Conservation (phyloP, 30 jellyfish, hydroid and myxozoan genomes). For the Hydractinia symbiolongicarpus region DNA sequence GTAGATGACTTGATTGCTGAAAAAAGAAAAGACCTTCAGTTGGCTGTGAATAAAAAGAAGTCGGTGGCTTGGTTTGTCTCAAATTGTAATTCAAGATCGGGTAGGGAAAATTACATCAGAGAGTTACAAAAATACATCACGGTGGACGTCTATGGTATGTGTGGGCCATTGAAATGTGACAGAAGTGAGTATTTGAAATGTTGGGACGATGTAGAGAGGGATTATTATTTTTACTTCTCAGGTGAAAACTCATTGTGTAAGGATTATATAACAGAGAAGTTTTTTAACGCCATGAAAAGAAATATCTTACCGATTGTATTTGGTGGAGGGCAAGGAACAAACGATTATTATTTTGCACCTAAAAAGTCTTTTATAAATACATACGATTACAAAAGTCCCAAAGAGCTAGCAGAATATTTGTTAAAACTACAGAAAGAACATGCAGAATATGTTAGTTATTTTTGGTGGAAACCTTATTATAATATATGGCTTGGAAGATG, state of each 20-base stretch:
- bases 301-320: slow-evolving; percentile 7
- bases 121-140: slow-evolving; percentile 22
- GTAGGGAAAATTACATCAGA: slow-evolving; percentile 21
- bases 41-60: slow-evolving; percentile 22
- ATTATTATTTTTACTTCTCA: slow-evolving; percentile 28
- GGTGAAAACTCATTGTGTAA: slow-evolving; percentile 26
- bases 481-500: slow-evolving; percentile 25
- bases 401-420: slow-evolving; percentile 19
- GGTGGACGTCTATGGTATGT: slow-evolving; percentile 34
- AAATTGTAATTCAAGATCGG: slow-evolving; percentile 22
- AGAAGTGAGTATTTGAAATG: background rate
- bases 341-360: slow-evolving; percentile 17
- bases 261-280: slow-evolving; percentile 38
- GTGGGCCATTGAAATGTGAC: background rate
- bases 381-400: background rate
- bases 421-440: background rate
- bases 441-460: slow-evolving; percentile 11
- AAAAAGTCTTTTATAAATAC: slow-evolving; percentile 14
- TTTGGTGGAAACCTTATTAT: slow-evolving; percentile 30
- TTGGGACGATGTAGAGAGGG: slow-evolving; percentile 7
- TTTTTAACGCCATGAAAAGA: background rate
- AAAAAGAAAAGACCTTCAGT: background rate
- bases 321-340: background rate
- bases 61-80: slow-evolving; percentile 40
- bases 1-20: slow-evolving; percentile 2